Evolutionary conservation across 2,113 vertebrate species (phyloP).

Genomic region (Dromiciops gliroides): DNA sequence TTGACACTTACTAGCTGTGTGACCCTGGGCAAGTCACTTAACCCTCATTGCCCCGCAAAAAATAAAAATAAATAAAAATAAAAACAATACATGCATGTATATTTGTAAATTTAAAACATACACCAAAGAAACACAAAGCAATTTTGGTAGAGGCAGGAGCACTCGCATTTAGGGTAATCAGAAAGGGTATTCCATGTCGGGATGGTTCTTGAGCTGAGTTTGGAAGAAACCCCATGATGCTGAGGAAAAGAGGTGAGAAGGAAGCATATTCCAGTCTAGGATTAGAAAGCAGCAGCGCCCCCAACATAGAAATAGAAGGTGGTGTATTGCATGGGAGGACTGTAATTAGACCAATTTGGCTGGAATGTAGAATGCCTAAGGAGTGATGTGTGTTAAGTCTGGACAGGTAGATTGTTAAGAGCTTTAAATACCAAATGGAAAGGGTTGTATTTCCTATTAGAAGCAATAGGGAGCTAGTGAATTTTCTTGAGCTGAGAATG

Average conservation of each 20-base stretch:
- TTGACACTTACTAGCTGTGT: too few relatives aligned
- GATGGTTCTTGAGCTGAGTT: not conserved
- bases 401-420: not conserved
- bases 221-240: not conserved
- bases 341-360: not conserved
- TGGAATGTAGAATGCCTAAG: not conserved
- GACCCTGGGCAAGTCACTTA: too few relatives aligned
- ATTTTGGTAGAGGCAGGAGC: not conserved
- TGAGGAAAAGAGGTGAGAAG: not conserved
- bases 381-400: not conserved
- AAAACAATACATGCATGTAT: not conserved
- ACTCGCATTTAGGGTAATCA: not conserved
- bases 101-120: not conserved
- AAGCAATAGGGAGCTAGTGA: not conserved
- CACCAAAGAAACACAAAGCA: not conserved
- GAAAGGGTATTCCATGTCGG: not conserved
- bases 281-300: not conserved
- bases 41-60: too few relatives aligned
- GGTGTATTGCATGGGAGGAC: not conserved
- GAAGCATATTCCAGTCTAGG: not conserved
- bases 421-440: not conserved
- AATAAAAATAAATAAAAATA: too few relatives aligned
- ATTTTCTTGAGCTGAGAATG: not conserved
- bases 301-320: not conserved
- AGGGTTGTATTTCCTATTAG: not conserved